Base-by-base conservation (phyloP, 2,888 invertebrate genomes). In the Yponomeuta plumbellus region DNA sequence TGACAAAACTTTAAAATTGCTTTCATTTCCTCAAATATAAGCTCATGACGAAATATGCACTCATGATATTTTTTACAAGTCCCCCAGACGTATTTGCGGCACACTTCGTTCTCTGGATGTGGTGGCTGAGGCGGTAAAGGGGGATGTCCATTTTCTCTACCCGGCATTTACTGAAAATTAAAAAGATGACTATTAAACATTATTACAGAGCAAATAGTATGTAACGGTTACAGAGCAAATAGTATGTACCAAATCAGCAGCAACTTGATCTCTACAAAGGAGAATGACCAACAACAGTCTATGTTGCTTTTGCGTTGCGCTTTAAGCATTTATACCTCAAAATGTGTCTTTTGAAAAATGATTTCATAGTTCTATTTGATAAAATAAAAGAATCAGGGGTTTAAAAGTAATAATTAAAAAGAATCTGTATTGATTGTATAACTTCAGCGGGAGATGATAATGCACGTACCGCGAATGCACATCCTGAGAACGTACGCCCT, bases 61-160 rank as follows among this genome's bases (percentile, higher is more conserved):
- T 80, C 79, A 0, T 76, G 58, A 13, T 79, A 78, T 73, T 85
- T 86, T 1, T 71, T 72, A 66, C 89, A 90, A 6, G 79, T 84
- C 2, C 88, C 90, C 88, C 88, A 86, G 3, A 87, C 76, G 68
- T 76, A 88, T 67, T 87, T 80, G 2, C 86, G 75, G 68, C 89
- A 90, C 65, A 82, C 64, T 6, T 13, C 11, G 13, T 22, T 13
- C 22, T 21, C 22, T 23, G 22, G 11, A 22, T 21, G 22, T 21
- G 58, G 20, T 39, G 17, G 44, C 17, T 52, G 44, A 11, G 21
- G 59, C 13, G 59, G 59, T 23, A 59, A 59, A 23, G 21, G 21
- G 11, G 59, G 59, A 20, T 59, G 59, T 1, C 59, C 59, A 59
- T 59, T 59, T 13, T 59, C 59, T 11, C 44, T 52, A 52, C 17